A percentile compares a stretch with the other conserved stretches of the same genome.
Evolutionary conservation across 2,888 invertebrate genomes (phyloP).

Genomic region (Erebia epiphron): DNA sequence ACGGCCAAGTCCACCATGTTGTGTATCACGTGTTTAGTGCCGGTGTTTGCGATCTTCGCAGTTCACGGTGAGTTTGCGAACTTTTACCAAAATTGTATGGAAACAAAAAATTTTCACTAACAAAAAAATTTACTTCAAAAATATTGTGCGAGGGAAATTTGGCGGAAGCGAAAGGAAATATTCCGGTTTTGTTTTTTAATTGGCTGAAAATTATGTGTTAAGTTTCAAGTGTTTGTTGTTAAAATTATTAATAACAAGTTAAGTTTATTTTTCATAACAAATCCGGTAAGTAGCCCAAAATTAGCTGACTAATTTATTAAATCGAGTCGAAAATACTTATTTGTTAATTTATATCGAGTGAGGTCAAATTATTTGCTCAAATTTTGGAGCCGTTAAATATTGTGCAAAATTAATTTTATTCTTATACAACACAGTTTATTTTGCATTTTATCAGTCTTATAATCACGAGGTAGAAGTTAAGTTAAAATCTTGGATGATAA

Average conservation of each 20-base stretch:
- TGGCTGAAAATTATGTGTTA: neutral
- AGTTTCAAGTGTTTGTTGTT: neutral
- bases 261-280: neutral
- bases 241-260: neutral
- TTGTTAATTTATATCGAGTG: neutral
- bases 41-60: constrained; percentile 21
- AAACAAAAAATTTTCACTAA: neutral
- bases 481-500: no score
- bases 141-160: neutral
- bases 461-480: no score
- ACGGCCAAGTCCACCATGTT: constrained; percentile 21
- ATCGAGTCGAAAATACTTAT: neutral
- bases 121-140: neutral
- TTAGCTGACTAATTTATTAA: neutral
- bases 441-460: no score
- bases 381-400: neutral
- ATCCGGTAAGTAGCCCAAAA: neutral
- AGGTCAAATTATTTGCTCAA: neutral
- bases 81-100: neutral
- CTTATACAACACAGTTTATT: no score
- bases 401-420: no score
- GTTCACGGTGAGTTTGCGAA: constrained; percentile 34
- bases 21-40: constrained; percentile 9
- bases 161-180: neutral
- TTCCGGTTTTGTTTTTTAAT: neutral